Base-by-base conservation (phyloP, 2,113 vertebrate genomes). In the Vireo altiloquus region DNA sequence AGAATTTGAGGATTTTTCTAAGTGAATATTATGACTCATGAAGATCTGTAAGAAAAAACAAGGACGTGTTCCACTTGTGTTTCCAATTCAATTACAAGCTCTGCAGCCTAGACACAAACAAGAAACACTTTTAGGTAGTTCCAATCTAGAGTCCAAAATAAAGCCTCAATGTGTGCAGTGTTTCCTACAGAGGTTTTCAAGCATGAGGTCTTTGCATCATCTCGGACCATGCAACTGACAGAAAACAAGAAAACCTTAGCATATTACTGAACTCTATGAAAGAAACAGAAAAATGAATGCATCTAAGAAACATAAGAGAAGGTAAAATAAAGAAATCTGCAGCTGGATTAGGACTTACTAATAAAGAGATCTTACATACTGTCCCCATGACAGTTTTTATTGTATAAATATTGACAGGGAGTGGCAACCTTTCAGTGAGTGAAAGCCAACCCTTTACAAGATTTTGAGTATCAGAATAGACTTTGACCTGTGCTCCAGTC, bases 401-500 rank as follows among this genome's bases (percentile, higher is more conserved):
- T 77, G 40, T 57, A 86, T 85, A 93, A 95, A 95, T 94, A 95
- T 92, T 95, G 92, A 94, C 75, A 94, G 70, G 89, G 93, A 94
- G 89, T 87, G 83, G 95, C 86, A 87, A 66, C 37, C 31, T 91
- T 77, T 57, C 56, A 75, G 82, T 44, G 33, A 83, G 46, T 22
- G 52, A 82, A 91, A 92, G 75, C 52, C 28, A 82, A 91, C 39
- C 75, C 50, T 87, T 61, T 39, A 64, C 42, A 82, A 50, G 78
- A 88, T 40, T 92, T 72, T 85, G 42, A 90, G 63, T 86, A 92
- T 66, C 94, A 70, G 84, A 54, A 53, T 2, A 94, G 87, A 95
- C 87, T 95, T 92, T 95, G 94, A 82, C 90, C 93, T 18, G 30
- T 39, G 47, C 54, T 87, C 28, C 56, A 61, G 56, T 27, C 30